Base-by-base conservation (phyloP, 2,113 vertebrate genomes). In the Mus pahari region DNA sequence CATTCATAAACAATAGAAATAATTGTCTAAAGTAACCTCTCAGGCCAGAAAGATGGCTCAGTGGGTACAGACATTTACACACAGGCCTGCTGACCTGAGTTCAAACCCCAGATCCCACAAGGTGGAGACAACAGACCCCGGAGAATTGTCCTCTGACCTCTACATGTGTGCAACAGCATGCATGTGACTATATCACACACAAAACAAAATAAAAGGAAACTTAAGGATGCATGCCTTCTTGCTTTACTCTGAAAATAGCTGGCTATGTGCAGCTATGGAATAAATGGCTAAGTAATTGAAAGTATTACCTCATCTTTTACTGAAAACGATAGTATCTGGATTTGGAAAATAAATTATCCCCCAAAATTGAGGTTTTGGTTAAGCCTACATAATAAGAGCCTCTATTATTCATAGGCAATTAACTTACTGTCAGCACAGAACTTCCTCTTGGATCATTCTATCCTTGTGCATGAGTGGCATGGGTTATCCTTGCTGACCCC, bases 331-430 rank as follows among this genome's bases (percentile, higher is more conserved):
- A 60, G 5, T n/a, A 84, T 64, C 48, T 94, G n/a, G n/a, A 92
- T 79, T 96, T 58, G 70, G 92, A 42, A 89, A 93, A 92, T 39
- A 86, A 77, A 82, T 48, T 28, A 92, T 50, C 94, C 36, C 92
- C n/a, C 48, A 58, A 62, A 84, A 66, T 4, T 64, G 79, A 94
- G n/a, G 33, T 3, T 48, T 81, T 3, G 31, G 53, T 42, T 74
- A 87, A 92, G 91, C 73, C 36, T 74, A 70, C 71, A 60, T 36
- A 78, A 66, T 60, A 45, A 77, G 22, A 90, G 42, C 60, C 22
- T 78, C 33, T 14, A 74, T 78, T 64, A 83, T 24, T 75, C 42
- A 90, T 11, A 89, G 66, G 58, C 42, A 92, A 90, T 86, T 50
- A 55, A 66, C 78, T 89, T 79, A 50, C 4, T 31, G 28, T 39